Base-by-base conservation (phyloP, 1,140 invertebrate species). In the Trichogramma pretiosum region DNA sequence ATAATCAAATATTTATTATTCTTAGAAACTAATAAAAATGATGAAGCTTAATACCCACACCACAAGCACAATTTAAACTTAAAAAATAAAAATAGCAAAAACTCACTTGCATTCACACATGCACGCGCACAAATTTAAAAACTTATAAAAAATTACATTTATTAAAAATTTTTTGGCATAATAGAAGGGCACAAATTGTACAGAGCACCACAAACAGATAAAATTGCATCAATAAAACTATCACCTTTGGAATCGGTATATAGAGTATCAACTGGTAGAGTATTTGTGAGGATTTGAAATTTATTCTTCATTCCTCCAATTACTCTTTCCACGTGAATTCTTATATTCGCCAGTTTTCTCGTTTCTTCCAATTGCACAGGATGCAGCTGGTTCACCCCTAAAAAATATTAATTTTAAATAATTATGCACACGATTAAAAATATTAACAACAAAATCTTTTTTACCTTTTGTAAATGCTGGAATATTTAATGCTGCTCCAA, bases 301-400 rank as follows among this genome's bases (percentile, higher is more conserved):
- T n/a, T n/a, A n/a, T n/a, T n/a, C n/a, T n/a, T n/a, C n/a, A n/a
- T n/a, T n/a, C n/a, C n/a, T n/a, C n/a, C n/a, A n/a, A n/a, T n/a
- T n/a, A n/a, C n/a, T n/a, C n/a, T n/a, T n/a, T n/a, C n/a, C n/a
- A n/a, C 60, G 51, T 62, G 59, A 19, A 62, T 62, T 19, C 60
- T 19, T 17, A 56, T 50, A 14, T 40, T 21, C 24, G 54, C 57
- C 9, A 64, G 58, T 35, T 49, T 26, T 35, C 57, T 40, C 10
- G 60, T 55, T 28, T 53, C 38, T 39, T 46, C 50, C 5, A 54
- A 28, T 34, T 60, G 55, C 3, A 44, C 7, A 5, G 39, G 39
- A 28, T 41, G 21, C 8, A 30, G 16, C 26, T 42, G 39, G 7
- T 22, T 26, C 19, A 18, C 17, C 10, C 39, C 24, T 42, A 10